Evolutionary conservation across 92 coral and sea anemone genomes (phyloP), one percentile per base, ranked within the genome.

Genomic region (Porites lobata): DNA sequence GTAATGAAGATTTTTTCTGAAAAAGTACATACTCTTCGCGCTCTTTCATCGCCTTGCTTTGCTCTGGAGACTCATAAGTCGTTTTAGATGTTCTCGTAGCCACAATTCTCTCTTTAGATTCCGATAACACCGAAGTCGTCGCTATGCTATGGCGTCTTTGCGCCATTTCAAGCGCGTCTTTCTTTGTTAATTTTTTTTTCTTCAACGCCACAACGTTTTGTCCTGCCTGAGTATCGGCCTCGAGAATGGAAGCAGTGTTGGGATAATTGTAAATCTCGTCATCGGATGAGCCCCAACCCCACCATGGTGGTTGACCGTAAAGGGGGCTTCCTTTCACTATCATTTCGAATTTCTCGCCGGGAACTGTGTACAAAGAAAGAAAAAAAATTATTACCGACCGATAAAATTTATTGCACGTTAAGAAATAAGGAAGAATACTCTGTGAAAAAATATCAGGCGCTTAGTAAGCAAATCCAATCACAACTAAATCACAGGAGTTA

Each of bases 221-320:
- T 4, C 76, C 73, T 1, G 72, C 69, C 51, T 76, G 76, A 52
- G 24, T 51, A 32, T 81, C 91, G n/a, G 66, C 85, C 5, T 67
- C 91, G 1, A 87, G 86, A n/a, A 94, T 77, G 14, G 95, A 89
- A 9, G 97, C 92, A 1, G 95, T 82, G 87, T 94, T 92, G 1
- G 98, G 98, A 50, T 94, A 94, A 20, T 93, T 87, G 77, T 94
- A 94, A 26, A 92, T 80, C 47, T 94, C 98, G 7, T 93, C 98
- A 26, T 95, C 98, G 9, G 96, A 90, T 3, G 98, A 91, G 1
- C 96, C 98, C 98, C 98, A 95, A 2, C 98, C 96, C 98, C 98
- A 95, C 98, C 98, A 95, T 4, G 98, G 96, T 4, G 98, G 98
- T 78, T 95, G 98, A 0, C 98, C 98, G 63, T 95, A 95, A 85